These are phyloP conservation scores for Eretmocerus hayati DNA, from an alignment of 2,888 invertebrate genomes.

Conservation along the genomic window DNA sequence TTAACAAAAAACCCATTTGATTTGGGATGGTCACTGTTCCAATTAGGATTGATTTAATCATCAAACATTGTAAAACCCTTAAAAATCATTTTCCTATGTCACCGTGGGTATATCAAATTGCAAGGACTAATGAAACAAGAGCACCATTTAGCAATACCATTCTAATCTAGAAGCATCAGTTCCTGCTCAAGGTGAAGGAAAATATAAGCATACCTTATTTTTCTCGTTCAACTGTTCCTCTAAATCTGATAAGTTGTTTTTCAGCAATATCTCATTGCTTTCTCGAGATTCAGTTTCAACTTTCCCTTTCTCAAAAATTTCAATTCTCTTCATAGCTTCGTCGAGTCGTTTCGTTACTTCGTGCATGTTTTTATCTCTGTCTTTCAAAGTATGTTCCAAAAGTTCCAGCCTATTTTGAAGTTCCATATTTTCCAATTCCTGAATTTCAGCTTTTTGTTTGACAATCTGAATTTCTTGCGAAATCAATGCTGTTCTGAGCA, in stretches of 20 bases:
- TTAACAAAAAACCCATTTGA: too few relatives aligned
- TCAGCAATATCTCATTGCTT: constrained; percentile 49
- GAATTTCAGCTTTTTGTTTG: constrained; percentile 64
- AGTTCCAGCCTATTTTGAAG: constrained; percentile 53
- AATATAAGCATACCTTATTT: constrained; percentile 53
- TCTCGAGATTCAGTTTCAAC: constrained; percentile 39
- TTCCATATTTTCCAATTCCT: constrained; percentile 60
- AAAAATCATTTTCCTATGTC: too few relatives aligned
- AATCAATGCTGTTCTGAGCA: constrained; percentile 73
- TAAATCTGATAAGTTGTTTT: constrained; percentile 50
- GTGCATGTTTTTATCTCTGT: constrained; percentile 49
- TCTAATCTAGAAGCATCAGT: too few relatives aligned
- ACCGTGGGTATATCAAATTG: too few relatives aligned
- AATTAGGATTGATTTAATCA: too few relatives aligned
- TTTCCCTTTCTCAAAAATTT: constrained; percentile 50
- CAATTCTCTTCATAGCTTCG: constrained; percentile 45
- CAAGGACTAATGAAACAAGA: too few relatives aligned
- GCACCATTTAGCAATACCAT: too few relatives aligned
- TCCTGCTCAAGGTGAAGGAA: too few relatives aligned
- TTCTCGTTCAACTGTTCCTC: constrained; percentile 60
- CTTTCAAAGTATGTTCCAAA: constrained; percentile 52
- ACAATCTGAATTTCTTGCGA: constrained; percentile 74
- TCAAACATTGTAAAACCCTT: too few relatives aligned
- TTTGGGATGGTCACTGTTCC: too few relatives aligned
- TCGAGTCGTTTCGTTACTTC: constrained; percentile 29